Percentiles rank a stretch among this genome's conserved stretches.
These are phyloP conservation scores for Hypothenemus hampei DNA, from an alignment of 1,140 invertebrate genomes.

Conservation along the genomic window DNA sequence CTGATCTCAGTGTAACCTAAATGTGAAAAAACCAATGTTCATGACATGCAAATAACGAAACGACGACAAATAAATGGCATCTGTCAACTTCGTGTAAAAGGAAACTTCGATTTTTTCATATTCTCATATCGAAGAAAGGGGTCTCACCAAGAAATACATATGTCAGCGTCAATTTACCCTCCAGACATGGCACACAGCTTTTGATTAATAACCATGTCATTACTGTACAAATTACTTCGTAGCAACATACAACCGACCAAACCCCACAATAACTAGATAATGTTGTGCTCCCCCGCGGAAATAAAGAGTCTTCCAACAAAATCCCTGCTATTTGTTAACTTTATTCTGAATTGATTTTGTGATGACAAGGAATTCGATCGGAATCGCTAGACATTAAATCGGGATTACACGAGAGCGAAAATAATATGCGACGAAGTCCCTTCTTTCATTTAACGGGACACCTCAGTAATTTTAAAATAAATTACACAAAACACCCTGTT, in stretches of 20 bases:
- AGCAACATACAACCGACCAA: not conserved
- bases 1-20: too few species aligned
- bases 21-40: too few species aligned
- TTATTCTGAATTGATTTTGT: not conserved
- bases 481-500: conserved; percentile 7
- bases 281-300: not conserved
- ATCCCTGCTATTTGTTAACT: not conserved
- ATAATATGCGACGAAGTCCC: not conserved
- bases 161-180: not conserved
- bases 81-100: too few species aligned
- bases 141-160: not conserved
- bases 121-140: too few species aligned
- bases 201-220: not conserved
- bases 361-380: not conserved
- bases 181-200: not conserved
- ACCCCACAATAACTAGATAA: not conserved
- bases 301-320: not conserved
- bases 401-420: not conserved
- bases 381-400: too few species aligned
- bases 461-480: not conserved
- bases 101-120: too few species aligned
- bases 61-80: too few species aligned
- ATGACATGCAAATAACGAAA: too few species aligned
- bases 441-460: not conserved
- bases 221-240: not conserved